Conservation (phyloP, 2,888 invertebrate genomes). For the Pantelozetes paolii region DNA sequence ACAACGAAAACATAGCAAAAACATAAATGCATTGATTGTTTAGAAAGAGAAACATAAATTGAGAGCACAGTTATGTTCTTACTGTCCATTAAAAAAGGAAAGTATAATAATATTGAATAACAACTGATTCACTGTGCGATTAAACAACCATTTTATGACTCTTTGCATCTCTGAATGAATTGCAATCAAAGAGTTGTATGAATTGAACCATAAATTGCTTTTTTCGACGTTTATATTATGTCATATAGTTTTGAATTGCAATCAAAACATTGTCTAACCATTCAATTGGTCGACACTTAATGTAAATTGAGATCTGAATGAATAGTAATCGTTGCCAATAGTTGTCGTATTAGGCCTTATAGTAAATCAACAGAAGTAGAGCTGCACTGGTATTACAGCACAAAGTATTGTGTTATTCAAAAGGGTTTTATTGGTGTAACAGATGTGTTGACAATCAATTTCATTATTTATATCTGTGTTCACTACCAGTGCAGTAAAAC, state of each 20-base stretch:
- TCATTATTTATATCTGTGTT: neutral
- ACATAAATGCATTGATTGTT: neutral
- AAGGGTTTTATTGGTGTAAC: neutral
- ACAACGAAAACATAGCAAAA: neutral
- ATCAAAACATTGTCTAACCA: neutral
- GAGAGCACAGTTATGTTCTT: neutral
- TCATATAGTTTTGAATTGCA: neutral
- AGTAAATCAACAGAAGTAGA: too few relatives aligned
- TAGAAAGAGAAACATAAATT: neutral
- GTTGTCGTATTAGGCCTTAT: neutral
- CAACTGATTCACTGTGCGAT: neutral
- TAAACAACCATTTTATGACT: constrained; percentile 3
- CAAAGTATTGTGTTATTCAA: neutral
- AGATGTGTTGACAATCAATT: constrained; percentile 12
- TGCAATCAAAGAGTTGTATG: neutral
- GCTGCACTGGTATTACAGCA: neutral
- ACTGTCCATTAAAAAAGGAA: neutral
- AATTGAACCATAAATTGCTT: neutral
- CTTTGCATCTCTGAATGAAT: neutral
- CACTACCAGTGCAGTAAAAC: neutral
- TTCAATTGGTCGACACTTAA: neutral
- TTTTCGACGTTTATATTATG: neutral
- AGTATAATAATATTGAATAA: neutral
- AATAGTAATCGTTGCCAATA: neutral
- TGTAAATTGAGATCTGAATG: neutral